These are phyloP conservation scores for Cephalopachus bancanus DNA, from an alignment of 2,797 vertebrate species.

Conservation along the genomic window DNA sequence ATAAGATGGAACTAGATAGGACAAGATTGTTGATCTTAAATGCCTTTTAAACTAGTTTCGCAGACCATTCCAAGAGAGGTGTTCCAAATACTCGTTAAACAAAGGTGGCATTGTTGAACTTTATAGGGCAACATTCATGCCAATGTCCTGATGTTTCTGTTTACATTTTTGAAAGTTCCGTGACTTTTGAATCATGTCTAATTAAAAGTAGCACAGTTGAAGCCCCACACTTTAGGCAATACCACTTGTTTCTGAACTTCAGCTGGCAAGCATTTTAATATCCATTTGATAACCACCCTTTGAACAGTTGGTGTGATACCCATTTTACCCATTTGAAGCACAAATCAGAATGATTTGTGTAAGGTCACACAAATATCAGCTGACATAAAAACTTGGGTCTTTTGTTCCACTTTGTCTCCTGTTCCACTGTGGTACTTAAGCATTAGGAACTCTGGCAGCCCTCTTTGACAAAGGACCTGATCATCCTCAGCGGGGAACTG, in stretches of 20 bases:
- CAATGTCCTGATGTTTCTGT: conserved; percentile 18
- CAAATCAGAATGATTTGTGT: background rate
- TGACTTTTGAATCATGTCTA: background rate
- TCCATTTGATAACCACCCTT: background rate
- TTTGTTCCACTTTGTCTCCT: background rate
- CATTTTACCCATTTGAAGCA: conserved; percentile 3
- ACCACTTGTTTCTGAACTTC: background rate
- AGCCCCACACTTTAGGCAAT: background rate
- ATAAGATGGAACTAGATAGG: conserved; percentile 11
- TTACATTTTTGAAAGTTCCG: conserved; percentile 9
- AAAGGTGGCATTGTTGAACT: conserved; percentile 64
- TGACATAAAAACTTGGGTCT: background rate
- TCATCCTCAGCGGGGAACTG: background rate
- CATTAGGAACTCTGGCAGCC: background rate
- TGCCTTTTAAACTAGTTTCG: conserved; percentile 65
- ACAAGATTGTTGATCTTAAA: conserved; percentile 58
- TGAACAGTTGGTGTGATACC: background rate
- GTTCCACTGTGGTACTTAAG: background rate
- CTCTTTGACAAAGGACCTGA: background rate
- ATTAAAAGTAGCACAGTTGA: background rate
- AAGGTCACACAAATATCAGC: background rate
- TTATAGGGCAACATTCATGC: conserved; percentile 22
- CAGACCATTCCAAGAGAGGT: conserved; percentile 41
- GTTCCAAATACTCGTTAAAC: conserved; percentile 57
- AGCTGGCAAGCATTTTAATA: background rate